Percentiles rank a stretch among this genome's conserved stretches.
These are phyloP conservation scores for Triops cancriformis DNA, from an alignment of 1,140 invertebrate species.

Conservation along the genomic window DNA sequence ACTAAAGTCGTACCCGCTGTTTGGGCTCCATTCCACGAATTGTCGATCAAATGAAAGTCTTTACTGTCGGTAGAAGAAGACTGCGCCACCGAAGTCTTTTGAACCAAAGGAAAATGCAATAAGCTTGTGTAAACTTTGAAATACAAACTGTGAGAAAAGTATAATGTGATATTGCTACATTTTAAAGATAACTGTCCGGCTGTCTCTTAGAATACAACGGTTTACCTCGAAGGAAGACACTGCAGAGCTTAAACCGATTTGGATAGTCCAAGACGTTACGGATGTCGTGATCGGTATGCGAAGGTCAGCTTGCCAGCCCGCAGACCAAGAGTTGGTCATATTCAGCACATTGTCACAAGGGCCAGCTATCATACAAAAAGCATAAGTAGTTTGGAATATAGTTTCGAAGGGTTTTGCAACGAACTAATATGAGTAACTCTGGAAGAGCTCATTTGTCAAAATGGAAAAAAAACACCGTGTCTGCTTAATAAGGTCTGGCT, in stretches of 20 bases:
- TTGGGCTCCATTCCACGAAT: constrained; percentile 22
- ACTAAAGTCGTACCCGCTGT: constrained; percentile 11
- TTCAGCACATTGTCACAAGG: constrained; percentile 16
- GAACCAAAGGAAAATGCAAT: too few relatives aligned
- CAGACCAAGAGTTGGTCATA: constrained; percentile 20
- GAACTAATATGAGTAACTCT: too few relatives aligned
- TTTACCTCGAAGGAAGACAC: constrained; percentile 16
- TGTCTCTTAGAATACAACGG: too few relatives aligned
- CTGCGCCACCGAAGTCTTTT: constrained; percentile 16
- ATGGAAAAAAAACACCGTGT: too few relatives aligned
- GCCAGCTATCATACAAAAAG: neutral
- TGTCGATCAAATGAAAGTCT: constrained; percentile 7
- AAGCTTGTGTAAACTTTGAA: too few relatives aligned
- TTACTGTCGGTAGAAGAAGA: constrained; percentile 19
- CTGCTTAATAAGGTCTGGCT: too few relatives aligned
- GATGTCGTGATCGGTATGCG: constrained; percentile 1
- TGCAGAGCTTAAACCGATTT: neutral
- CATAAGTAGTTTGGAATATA: too few relatives aligned
- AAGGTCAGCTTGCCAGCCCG: constrained; percentile 19
- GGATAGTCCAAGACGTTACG: constrained; percentile 19
- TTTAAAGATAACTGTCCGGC: too few relatives aligned
- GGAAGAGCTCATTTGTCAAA: too few relatives aligned
- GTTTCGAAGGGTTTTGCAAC: too few relatives aligned
- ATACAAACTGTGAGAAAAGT: neutral
- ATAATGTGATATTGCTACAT: neutral